Evolutionary conservation across 2,888 invertebrate species (phyloP).

Genomic region (Diarsia mendica): DNA sequence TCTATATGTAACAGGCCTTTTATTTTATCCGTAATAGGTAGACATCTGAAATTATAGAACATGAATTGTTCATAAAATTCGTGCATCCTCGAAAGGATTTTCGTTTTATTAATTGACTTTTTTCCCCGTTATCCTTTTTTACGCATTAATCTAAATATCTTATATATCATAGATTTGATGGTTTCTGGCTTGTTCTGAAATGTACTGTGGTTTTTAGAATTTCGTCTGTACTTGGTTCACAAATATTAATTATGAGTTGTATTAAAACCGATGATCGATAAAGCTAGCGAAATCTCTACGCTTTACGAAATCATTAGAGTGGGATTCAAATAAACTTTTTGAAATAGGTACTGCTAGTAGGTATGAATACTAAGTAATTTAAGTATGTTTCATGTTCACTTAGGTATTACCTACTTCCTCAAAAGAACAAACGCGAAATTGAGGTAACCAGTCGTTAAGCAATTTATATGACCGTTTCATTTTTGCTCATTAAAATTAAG

Average conservation of each 20-base stretch:
- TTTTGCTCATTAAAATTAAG: constrained; percentile 20
- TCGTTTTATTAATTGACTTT: background rate
- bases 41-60: background rate
- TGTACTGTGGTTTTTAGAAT: background rate
- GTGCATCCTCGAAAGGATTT: background rate
- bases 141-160: background rate
- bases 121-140: background rate
- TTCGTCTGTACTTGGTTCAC: background rate
- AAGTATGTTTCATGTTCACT: constrained; percentile 24
- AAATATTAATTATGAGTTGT: background rate
- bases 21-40: background rate
- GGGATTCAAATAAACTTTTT: background rate
- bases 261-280: background rate
- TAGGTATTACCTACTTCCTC: constrained; percentile 39
- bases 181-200: background rate
- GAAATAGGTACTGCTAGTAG: background rate
- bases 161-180: constrained; percentile 4
- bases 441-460: constrained; percentile 18
- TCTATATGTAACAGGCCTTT: background rate
- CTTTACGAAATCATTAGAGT: background rate
- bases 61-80: background rate
- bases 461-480: constrained; percentile 28
- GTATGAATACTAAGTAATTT: background rate
- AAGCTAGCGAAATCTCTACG: background rate
- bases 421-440: constrained; percentile 35